A percentile compares a stretch with the other conserved stretches of the same genome.
These are phyloP conservation scores for Sarcophaga carnaria DNA, from an alignment of 2,888 invertebrate species.

Conservation along the genomic window DNA sequence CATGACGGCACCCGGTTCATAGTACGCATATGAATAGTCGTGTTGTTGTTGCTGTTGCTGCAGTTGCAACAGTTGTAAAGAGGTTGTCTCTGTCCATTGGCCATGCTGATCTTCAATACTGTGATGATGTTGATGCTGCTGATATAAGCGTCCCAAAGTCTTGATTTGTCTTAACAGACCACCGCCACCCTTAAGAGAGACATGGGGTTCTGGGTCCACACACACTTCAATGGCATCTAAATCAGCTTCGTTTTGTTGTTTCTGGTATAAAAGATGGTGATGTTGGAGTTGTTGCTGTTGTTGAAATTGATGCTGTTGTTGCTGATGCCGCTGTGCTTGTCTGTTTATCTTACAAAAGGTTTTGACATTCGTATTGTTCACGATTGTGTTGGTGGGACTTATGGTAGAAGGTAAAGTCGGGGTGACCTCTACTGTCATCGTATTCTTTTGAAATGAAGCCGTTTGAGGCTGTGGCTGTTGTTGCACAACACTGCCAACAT, in stretches of 20 bases:
- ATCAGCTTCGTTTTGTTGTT: constrained; percentile 75
- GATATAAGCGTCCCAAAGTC: constrained; percentile 68
- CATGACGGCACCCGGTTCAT: constrained; percentile 87
- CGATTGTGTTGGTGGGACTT: constrained; percentile 54
- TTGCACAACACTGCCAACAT: neutral
- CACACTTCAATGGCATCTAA: constrained; percentile 81
- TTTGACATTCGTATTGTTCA: constrained; percentile 47
- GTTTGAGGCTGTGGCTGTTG: constrained; percentile 53
- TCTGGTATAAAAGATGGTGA: constrained; percentile 60
- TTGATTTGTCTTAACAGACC: constrained; percentile 69
- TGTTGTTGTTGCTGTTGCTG: constrained; percentile 78
- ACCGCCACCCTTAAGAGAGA: constrained; percentile 37
- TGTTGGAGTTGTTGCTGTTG: constrained; percentile 61
- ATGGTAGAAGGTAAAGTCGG: constrained; percentile 55
- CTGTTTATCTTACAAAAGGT: constrained; percentile 60
- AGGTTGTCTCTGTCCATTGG: constrained; percentile 72
- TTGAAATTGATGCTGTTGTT: constrained; percentile 40
- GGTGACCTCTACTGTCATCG: constrained; percentile 50
- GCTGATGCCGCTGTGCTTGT: constrained; percentile 45
- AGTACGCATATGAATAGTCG: constrained; percentile 93
- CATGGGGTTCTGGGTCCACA: constrained; percentile 76
- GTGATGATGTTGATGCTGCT: constrained; percentile 50
- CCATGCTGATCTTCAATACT: constrained; percentile 51
- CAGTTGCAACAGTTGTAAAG: constrained; percentile 71
- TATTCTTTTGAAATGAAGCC: constrained; percentile 45